Conservation (phyloP, 2,113 vertebrate genomes). For the Galeopterus variegatus region DNA sequence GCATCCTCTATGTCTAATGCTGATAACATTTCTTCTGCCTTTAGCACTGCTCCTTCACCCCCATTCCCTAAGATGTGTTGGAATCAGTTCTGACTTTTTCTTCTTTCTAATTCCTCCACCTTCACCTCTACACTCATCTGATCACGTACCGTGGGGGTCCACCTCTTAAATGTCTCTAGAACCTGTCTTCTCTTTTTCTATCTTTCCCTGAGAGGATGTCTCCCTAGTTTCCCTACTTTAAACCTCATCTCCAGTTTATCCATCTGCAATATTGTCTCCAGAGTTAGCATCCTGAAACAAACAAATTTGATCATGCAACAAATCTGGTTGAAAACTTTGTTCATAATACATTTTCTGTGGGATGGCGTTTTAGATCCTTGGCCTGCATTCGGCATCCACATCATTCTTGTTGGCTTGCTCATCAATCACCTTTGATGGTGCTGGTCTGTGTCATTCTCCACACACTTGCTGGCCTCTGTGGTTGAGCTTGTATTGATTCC, state of each 20-base stretch:
- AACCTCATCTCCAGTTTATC: neutral
- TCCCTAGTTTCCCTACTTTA: neutral
- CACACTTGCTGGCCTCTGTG: neutral
- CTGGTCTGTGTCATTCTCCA: neutral
- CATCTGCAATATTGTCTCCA: neutral
- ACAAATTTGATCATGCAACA: neutral
- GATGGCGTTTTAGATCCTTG: neutral
- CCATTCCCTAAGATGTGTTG: neutral
- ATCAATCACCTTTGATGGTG: neutral
- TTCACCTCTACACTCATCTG: neutral
- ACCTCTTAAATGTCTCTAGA: neutral
- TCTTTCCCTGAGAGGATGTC: neutral
- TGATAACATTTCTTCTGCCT: neutral
- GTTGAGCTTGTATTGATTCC: neutral
- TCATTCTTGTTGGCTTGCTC: neutral
- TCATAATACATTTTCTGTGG: neutral
- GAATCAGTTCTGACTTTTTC: neutral
- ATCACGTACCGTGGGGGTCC: fast-evolving
- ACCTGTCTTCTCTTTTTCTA: neutral
- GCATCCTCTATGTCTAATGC: neutral
- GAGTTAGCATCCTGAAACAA: constrained; percentile 28
- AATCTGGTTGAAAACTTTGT: neutral
- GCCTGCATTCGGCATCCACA: neutral
- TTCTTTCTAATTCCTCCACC: neutral
- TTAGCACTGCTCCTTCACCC: neutral